phyloP scores from a whole-genome alignment of 1,140 invertebrate species.

The Brachionus angularis region DNA sequence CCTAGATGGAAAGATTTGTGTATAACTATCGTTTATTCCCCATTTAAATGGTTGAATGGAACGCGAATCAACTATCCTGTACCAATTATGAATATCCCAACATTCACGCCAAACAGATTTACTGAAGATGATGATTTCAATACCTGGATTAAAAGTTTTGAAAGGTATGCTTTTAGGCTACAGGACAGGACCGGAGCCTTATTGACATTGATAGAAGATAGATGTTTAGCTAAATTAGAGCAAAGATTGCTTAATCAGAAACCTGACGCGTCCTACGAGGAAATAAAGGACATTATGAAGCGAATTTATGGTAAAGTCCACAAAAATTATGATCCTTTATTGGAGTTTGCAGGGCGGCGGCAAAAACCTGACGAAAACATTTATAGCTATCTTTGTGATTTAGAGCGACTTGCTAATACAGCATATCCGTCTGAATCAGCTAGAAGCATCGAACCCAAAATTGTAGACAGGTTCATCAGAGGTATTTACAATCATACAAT shows the following conservation, averaged over 20 bases:
- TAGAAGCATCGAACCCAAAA: background rate
- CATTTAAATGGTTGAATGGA: too few species aligned
- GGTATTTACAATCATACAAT: background rate
- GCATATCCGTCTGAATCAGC: background rate
- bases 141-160: background rate
- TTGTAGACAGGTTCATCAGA: background rate
- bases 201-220: background rate
- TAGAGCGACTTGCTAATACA: background rate
- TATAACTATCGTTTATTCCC: too few species aligned
- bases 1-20: too few species aligned
- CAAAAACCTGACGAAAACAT: conserved; percentile 7
- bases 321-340: background rate
- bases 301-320: background rate
- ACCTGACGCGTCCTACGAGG: background rate
- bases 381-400: background rate
- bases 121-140: conserved; percentile 2
- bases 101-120: background rate
- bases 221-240: background rate
- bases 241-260: background rate
- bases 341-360: background rate
- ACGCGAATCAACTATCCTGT: too few species aligned
- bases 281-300: background rate
- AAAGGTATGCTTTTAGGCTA: background rate
- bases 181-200: background rate
- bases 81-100: too few species aligned